A percentile compares a stretch with the other conserved stretches of the same genome.
Evolutionary conservation across 2,797 vertebrate species (phyloP).

Genomic region (Coreius guichenoti): DNA sequence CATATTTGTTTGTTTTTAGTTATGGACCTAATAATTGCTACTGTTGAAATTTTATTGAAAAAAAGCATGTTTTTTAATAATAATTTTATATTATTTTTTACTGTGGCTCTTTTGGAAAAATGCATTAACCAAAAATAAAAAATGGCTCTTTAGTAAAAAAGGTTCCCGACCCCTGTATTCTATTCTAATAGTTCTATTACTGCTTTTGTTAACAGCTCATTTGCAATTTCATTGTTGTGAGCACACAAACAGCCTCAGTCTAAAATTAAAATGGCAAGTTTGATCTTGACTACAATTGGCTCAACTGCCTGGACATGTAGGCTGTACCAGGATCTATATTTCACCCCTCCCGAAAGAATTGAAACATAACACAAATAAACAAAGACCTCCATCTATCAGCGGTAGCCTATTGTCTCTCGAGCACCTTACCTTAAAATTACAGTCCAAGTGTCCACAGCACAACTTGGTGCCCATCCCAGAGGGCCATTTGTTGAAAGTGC

Average conservation of each 20-base stretch:
- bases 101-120: too few relatives aligned
- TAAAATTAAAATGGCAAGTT: conserved; percentile 29
- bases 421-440: conserved; percentile 1
- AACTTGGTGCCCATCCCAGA: conserved; percentile 29
- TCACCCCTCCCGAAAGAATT: background rate
- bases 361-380: conserved; percentile 8
- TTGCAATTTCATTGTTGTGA: background rate
- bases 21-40: too few relatives aligned
- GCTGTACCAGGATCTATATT: background rate
- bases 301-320: conserved; percentile 26
- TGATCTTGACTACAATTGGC: background rate
- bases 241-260: background rate
- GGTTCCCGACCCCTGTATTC: too few relatives aligned
- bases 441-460: conserved; percentile 15
- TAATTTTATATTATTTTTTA: too few relatives aligned
- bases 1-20: too few relatives aligned
- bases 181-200: background rate
- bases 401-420: background rate
- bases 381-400: background rate
- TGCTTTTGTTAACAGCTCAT: conserved; percentile 6
- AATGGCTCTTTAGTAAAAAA: too few relatives aligned
- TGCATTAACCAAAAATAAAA: too few relatives aligned
- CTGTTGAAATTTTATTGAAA: too few relatives aligned
- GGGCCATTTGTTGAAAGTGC: conserved; percentile 37
- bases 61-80: too few relatives aligned